Base-by-base conservation (phyloP, 2,888 invertebrate genomes). In the Aporophyla lueneburgensis region DNA sequence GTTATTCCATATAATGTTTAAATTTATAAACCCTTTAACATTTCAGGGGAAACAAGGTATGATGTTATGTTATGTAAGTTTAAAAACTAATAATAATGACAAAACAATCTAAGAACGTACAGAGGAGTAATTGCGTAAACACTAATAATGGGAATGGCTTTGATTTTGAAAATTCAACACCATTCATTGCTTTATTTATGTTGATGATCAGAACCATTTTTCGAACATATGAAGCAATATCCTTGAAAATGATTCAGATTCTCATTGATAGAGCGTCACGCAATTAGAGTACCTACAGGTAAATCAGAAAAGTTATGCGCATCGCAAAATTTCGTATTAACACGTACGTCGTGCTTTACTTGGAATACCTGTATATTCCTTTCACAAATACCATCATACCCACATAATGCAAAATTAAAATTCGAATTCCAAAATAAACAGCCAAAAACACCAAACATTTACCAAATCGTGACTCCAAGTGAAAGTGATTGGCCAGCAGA, bases 401-500 rank as follows among this genome's bases (percentile, higher is more conserved):
- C 7, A 33, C 7, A 51, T n/a, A 43, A 66, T 62, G 33, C 43
- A n/a, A 49, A 69, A 54, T 68, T 0, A 4, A 53, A 53, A 16
- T n/a, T 46, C 9, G 56, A 58, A 70, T 51, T 71, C 12, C 54
- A 63, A 33, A 65, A 61, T 53, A 27, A 40, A 16, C 59, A 56
- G 3, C 10, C 10, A 74, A 53, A 53, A 71, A 40, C 51, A 66
- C 65, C 27, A 84, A 71, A 73, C 10, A 70, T 76, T 72, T 65
- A 62, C 16, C 68, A 53, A 79, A 53, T 88, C 87, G 82, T 87
- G 88, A 83, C 83, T 84, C 2, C 63, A 58, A 81, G 86, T 84
- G 85, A 89, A 88, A 89, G 88, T 85, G 74, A 84, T 73, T 70
- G 78, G 67, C 62, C 62, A 76, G 40, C 49, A 56, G 62, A 53